phyloP scores from a whole-genome alignment of 2,888 invertebrate species.

The Campoletis raptor region DNA sequence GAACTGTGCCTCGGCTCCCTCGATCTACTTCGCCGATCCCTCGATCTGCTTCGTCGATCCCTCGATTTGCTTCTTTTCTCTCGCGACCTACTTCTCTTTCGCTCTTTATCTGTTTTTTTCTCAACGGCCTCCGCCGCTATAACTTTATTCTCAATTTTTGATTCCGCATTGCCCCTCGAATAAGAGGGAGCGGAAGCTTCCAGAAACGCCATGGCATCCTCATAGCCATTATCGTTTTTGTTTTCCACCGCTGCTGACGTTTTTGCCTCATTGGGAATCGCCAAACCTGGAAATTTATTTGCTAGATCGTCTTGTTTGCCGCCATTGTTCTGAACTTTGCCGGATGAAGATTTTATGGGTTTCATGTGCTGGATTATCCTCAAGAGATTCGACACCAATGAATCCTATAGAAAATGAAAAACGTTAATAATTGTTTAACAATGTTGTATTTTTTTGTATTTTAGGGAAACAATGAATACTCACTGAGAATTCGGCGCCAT shows the following conservation, averaged over 20 bases:
- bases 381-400: constrained; percentile 96
- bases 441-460: background rate
- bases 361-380: constrained; percentile 98
- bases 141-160: constrained; percentile 60
- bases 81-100: constrained; percentile 77
- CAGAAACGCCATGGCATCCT: constrained; percentile 93
- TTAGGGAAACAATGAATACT: constrained; percentile 75
- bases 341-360: constrained; percentile 84
- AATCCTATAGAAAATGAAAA: constrained; percentile 87
- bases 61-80: constrained; percentile 71
- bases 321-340: constrained; percentile 74
- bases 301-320: constrained; percentile 87
- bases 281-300: constrained; percentile 92
- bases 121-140: constrained; percentile 76
- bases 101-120: constrained; percentile 77
- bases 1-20: constrained; percentile 64
- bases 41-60: constrained; percentile 72
- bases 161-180: constrained; percentile 72
- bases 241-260: constrained; percentile 84
- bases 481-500: constrained; percentile 97
- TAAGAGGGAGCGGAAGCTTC: constrained; percentile 93
- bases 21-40: constrained; percentile 63
- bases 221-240: constrained; percentile 86
- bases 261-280: constrained; percentile 90
- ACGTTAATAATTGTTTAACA: background rate